phyloP scores from a whole-genome alignment of 2,888 invertebrate species.

The Ethmia dodecea region DNA sequence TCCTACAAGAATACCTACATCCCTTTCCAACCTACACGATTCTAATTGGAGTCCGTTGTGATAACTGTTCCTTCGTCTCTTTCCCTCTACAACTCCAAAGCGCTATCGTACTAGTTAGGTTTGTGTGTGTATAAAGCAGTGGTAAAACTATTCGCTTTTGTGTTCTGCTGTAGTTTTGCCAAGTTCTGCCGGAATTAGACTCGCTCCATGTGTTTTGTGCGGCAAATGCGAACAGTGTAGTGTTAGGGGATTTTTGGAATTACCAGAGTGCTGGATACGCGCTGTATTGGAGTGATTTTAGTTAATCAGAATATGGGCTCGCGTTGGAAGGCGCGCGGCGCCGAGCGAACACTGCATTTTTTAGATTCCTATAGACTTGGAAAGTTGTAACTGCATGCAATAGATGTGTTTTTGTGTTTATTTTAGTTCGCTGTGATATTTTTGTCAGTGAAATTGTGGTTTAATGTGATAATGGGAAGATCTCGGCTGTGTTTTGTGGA shows the following conservation, averaged over 20 bases:
- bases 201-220: conserved; percentile 40
- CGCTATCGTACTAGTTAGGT: conserved; percentile 18
- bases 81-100: conserved; percentile 28
- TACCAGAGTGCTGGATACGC: too few relatives aligned
- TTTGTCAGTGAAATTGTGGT: conserved; percentile 22
- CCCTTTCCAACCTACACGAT: conserved; percentile 31
- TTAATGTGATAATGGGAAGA: conserved; percentile 38
- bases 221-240: conserved; percentile 40
- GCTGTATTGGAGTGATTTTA: conserved; percentile 17
- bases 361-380: conserved; percentile 50
- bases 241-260: conserved; percentile 28
- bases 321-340: conserved; percentile 27
- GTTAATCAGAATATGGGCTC: conserved; percentile 32
- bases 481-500: conserved; percentile 29
- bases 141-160: conserved; percentile 58
- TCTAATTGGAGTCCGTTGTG: conserved; percentile 14
- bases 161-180: conserved; percentile 49
- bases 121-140: conserved; percentile 35
- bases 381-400: conserved; percentile 46
- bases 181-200: conserved; percentile 52
- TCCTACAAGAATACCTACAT: conserved; percentile 31
- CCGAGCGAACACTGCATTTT: conserved; percentile 49
- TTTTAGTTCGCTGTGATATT: conserved; percentile 26
- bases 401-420: conserved; percentile 32
- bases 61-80: conserved; percentile 33